Evolutionary conservation across 2,113 vertebrate species (phyloP).

Genomic region (Percopsis transmontana): DNA sequence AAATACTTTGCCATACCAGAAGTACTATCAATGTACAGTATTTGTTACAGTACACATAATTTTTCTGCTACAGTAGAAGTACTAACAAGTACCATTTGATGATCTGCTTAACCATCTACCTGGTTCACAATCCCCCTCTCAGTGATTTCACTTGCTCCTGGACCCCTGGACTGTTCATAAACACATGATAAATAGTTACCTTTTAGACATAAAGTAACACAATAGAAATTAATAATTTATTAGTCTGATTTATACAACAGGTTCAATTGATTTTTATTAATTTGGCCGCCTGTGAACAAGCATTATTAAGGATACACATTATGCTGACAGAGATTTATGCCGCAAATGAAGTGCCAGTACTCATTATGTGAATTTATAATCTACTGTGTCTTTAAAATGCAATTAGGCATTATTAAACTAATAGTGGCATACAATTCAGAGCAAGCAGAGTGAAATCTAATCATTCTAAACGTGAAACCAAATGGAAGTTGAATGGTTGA

Average conservation of each 20-base stretch:
- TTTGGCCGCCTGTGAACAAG: constrained; percentile 66
- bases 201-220: constrained; percentile 58
- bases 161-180: constrained; percentile 21
- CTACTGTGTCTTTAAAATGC: constrained; percentile 79
- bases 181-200: constrained; percentile 50
- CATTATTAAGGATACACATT: constrained; percentile 72
- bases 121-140: neutral
- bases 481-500: constrained; percentile 49
- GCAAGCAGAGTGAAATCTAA: constrained; percentile 36
- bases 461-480: constrained; percentile 63
- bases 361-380: constrained; percentile 74
- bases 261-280: constrained; percentile 77
- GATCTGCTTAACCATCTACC: neutral
- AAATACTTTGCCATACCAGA: too few relatives aligned
- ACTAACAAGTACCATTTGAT: too few relatives aligned
- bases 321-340: constrained; percentile 75
- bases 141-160: neutral
- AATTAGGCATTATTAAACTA: constrained; percentile 78
- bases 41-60: too few relatives aligned
- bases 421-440: constrained; percentile 68
- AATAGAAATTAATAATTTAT: constrained; percentile 70
- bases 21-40: too few relatives aligned
- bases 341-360: constrained; percentile 68
- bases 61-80: too few relatives aligned
- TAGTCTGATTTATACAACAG: constrained; percentile 71